Evolutionary conservation across 1,140 invertebrate species (phyloP), one percentile per base, ranked within the genome.

Genomic region (Pissodes strobi): DNA sequence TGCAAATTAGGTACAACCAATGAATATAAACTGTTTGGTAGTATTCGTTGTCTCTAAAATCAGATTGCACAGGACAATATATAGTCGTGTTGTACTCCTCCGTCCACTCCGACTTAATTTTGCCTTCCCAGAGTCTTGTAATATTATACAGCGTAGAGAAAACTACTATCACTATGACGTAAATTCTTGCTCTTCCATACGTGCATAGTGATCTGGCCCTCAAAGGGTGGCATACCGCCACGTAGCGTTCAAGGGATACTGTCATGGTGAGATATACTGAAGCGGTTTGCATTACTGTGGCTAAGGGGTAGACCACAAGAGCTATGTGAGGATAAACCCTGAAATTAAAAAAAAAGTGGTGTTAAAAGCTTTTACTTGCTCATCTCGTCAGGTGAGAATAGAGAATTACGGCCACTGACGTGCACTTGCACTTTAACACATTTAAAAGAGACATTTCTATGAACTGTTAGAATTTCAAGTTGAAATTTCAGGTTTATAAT

Each of bases 221-320:
- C 6, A 98, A 81, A 0, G 95, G 95, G 79, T 97, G 93, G 75
- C 95, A 98, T 0, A 99, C 96, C 0, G 95, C 96, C 37, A 98
- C 91, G 81, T 61, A 62, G 43, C 96, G 84, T 79, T 99, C 96
- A 68, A 97, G 84, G 0, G 96, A 98, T 34, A 98, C 96, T 1
- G 93, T 93, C 43, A 98, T 86, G 0, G 96, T 98, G 66, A 97
- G 84, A 82, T 97, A 99, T 41, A 97, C 93, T 13, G 93, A 95
- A 22, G 93, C 93, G 34, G 94, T 96, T 77, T 94, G 95, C 12
- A 93, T 91, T 4, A 90, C 90, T 71, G 93, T 85, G 0, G 90
- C 93, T 10, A 97, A 77, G 0, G 95, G 94, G 77, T 93, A 98
- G 2, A 94, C 84, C 62, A 89, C 87, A 1, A 88, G 87, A 12